Base-by-base conservation (phyloP, 92 coral and sea anemone species). In the Bergia puertoricense region DNA sequence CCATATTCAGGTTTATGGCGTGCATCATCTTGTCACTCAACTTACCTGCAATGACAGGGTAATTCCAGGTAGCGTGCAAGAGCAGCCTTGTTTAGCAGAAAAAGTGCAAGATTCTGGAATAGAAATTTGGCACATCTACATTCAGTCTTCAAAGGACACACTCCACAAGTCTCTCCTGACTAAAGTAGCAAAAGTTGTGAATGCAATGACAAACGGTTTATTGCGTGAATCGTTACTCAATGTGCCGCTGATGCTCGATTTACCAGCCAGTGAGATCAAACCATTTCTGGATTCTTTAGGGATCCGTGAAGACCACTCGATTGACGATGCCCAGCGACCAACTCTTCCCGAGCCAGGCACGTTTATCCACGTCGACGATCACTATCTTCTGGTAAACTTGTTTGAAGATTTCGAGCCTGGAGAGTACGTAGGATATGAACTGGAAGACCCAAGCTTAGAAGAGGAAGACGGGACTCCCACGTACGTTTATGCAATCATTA, bases 361-460 rank as follows among this genome's bases (percentile, higher is more conserved):
- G 8, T 92, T 89, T 44, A 92, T 94, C 77, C 94, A 93, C 37
- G 44, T 92, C 67, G 92, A 57, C 18, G 93, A 90, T 37, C 96
- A 92, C 50, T 92, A 92, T 85, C 92, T 92, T 46, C 92, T 94
- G 48, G 89, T 91, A 44, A 88, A 91, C 48, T 76, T 82, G 4
- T 89, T 94, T 11, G 73, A 86, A 57, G 80, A 45, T 7, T 94
- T 94, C 77, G 46, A 81, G 30, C 30, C 30, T 30, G 30, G 30
- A 30, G 30, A 30, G 30, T 30, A 30, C 30, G 30, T 30, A 30
- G 96, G 93, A 22, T 94, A 92, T 85, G 96, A 94, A 77, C 78
- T 94, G 36, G 93, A 92, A 65, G 96, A 94, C 81, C 95, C 96
- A 46, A 91, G 95, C 72, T 92, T 94, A 59, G 85, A 88, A 9